phyloP scores from a whole-genome alignment of 2,888 invertebrate genomes.

The Achlya flavicornis region DNA sequence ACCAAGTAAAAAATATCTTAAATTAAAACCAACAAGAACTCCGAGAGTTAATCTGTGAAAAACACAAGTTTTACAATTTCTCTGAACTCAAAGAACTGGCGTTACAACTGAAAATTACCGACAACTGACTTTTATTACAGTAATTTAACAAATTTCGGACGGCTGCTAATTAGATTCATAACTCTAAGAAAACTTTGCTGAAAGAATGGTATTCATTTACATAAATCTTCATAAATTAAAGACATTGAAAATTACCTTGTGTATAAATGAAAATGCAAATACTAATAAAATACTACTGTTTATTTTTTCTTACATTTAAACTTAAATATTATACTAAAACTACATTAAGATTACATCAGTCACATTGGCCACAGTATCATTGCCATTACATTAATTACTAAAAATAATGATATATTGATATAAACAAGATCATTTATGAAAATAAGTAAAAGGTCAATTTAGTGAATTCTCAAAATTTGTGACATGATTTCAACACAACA shows the following conservation, averaged over 20 bases:
- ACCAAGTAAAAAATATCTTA: not conserved
- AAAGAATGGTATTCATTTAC: not conserved
- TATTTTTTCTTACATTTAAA: conserved; percentile 36
- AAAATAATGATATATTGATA: not conserved
- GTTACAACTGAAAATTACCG: not conserved
- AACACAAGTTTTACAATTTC: not conserved
- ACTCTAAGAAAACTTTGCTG: not conserved
- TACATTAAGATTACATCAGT: conserved; percentile 67
- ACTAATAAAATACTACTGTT: conserved; percentile 38
- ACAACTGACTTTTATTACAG: conserved; percentile 7
- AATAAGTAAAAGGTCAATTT: not conserved
- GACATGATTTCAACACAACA: not conserved
- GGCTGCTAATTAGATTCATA: conserved; percentile 1
- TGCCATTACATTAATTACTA: conserved; percentile 18
- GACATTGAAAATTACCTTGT: not conserved
- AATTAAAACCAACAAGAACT: not conserved
- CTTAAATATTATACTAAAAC: conserved; percentile 41
- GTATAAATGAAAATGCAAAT: conserved; percentile 28
- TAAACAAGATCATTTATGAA: not conserved
- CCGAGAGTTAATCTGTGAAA: not conserved
- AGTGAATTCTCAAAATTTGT: not conserved
- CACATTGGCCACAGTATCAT: conserved; percentile 52
- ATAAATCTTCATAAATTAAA: not conserved
- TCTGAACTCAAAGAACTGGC: not conserved
- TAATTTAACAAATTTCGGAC: not conserved